Conservation (phyloP, 2,113 vertebrate genomes). For the Sciurus niger region DNA sequence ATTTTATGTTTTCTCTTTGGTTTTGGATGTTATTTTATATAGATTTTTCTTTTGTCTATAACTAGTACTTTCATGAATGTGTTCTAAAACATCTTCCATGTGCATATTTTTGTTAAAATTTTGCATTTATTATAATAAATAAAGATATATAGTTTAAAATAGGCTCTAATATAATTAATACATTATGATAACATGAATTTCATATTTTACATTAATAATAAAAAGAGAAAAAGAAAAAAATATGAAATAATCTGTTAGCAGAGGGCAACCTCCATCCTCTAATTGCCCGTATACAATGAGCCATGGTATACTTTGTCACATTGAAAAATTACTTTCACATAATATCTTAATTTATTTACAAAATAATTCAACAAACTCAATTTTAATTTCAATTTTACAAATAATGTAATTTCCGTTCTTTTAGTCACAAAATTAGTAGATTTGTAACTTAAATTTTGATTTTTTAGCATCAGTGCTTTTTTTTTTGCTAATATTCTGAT, state of each 20-base stretch:
- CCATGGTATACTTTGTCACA: not conserved
- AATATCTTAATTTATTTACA: not conserved
- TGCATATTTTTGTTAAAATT: not conserved
- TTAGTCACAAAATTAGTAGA: not conserved
- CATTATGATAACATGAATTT: not conserved
- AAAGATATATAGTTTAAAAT: not conserved
- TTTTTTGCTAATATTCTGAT: not conserved
- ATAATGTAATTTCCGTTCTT: not conserved
- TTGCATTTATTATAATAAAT: not conserved
- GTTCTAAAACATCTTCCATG: not conserved
- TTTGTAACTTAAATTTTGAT: not conserved
- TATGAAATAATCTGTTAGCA: not conserved
- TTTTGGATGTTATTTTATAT: not conserved
- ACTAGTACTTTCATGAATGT: not conserved
- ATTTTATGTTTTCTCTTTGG: not conserved
- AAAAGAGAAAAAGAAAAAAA: not conserved
- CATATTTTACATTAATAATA: not conserved
- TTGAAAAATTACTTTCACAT: not conserved
- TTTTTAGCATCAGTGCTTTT: not conserved
- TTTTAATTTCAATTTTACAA: not conserved
- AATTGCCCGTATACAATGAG: not conserved
- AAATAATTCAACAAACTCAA: not conserved
- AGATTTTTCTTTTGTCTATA: not conserved
- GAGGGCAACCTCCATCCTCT: not conserved
- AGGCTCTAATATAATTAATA: not conserved